Conservation (phyloP, 2,888 invertebrate species). For the Agrotis exclamationis region DNA sequence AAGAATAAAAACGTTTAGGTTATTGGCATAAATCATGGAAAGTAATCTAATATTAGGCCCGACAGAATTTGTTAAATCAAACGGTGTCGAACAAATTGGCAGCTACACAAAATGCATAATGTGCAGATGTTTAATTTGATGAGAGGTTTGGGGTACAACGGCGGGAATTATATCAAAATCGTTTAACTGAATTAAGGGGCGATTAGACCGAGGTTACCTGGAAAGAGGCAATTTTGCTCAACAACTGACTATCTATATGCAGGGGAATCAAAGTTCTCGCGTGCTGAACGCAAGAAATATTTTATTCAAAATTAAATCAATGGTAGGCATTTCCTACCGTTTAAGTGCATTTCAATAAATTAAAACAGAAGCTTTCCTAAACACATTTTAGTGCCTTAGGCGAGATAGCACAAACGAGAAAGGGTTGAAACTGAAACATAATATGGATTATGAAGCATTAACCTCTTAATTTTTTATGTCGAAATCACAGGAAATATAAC, state of each 20-base stretch:
- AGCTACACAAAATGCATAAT: conserved; percentile 86
- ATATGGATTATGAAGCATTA: not conserved
- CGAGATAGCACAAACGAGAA: not conserved
- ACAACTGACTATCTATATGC: conserved; percentile 36
- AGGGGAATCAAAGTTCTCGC: conserved; percentile 40
- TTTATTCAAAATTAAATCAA: conserved; percentile 44
- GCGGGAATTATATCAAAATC: conserved; percentile 85
- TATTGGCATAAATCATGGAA: conserved; percentile 75
- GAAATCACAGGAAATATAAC: no score
- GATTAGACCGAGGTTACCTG: conserved; percentile 76
- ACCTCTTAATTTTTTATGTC: no score
- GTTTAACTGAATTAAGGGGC: conserved; percentile 84
- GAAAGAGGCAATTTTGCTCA: conserved; percentile 76
- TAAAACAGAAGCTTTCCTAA: conserved; percentile 21
- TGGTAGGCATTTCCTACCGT: conserved; percentile 53
- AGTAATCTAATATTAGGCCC: conserved; percentile 76
- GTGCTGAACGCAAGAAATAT: conserved; percentile 59
- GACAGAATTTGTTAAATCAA: conserved; percentile 84
- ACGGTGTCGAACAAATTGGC: conserved; percentile 83
- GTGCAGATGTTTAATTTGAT: conserved; percentile 88
- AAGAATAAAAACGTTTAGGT: conserved; percentile 72
- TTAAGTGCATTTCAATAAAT: conserved; percentile 24
- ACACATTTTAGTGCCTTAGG: conserved; percentile 4
- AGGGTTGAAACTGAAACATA: not conserved
- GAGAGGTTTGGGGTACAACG: conserved; percentile 79